phyloP scores from a whole-genome alignment of 2,888 invertebrate species.

The Mythimna vitellina region DNA sequence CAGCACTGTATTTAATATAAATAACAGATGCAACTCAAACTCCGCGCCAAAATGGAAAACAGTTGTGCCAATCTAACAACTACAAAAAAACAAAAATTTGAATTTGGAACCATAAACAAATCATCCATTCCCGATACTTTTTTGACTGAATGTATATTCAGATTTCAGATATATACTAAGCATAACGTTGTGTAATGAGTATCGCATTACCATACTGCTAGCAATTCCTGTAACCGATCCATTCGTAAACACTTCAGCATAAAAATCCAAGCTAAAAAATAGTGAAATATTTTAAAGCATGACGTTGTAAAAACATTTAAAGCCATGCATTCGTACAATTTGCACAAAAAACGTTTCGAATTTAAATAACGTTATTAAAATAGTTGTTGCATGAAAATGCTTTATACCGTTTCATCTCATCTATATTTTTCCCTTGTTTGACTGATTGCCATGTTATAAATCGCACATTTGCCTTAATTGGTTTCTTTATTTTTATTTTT shows the following conservation, averaged over 20 bases:
- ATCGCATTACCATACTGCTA: too few relatives aligned
- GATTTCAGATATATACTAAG: too few relatives aligned
- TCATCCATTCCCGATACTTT: too few relatives aligned
- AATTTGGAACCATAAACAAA: too few relatives aligned
- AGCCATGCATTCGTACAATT: conserved; percentile 12
- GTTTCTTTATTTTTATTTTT: not conserved
- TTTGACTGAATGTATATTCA: too few relatives aligned
- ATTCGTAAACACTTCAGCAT: not conserved
- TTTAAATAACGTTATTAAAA: conserved; percentile 38
- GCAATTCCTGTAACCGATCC: not conserved
- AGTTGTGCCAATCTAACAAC: too few relatives aligned
- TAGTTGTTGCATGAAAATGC: conserved; percentile 4
- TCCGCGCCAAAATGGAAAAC: too few relatives aligned
- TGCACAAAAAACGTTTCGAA: conserved; percentile 23
- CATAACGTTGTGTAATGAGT: too few relatives aligned
- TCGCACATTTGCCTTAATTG: not conserved
- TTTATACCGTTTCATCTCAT: conserved; percentile 3
- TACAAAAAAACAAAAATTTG: too few relatives aligned
- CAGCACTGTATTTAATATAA: too few relatives aligned
- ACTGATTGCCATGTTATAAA: not conserved
- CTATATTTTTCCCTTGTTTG: conserved; percentile 24
- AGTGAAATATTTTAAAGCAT: conserved; percentile 23
- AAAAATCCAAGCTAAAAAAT: conserved; percentile 17
- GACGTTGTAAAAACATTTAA: conserved; percentile 24
- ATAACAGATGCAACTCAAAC: too few relatives aligned